Evolutionary conservation across 2,797 vertebrate genomes (phyloP), one percentile per base, ranked within the genome.

Genomic region (Crocidura indochinensis): DNA sequence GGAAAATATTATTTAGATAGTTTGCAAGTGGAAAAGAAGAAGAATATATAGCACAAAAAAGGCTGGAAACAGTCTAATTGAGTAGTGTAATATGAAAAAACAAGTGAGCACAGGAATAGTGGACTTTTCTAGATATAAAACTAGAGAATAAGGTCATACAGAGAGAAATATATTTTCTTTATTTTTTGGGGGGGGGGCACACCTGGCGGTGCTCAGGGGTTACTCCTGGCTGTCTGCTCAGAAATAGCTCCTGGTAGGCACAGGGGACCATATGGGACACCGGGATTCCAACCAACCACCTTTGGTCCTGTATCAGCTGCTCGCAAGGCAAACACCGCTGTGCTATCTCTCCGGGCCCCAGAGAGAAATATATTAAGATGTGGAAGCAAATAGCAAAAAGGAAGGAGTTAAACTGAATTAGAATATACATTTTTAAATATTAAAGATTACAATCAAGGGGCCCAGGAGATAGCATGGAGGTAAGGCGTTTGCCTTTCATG

Each of bases 51-150:
- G 24, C 51, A 53, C 9, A 53, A 20, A 64, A 3, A 67, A 84
- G 20, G 0, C 5, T 20, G 1, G 14, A 51, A 2, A 47, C 4
- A 9, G n/a, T 6, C 51, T 8, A 1, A 8, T 1, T 10, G 64
- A 76, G 27, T 20, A 3, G 6, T 74, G 11, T 51, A 17, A 15
- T 22, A 10, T 9, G 10, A n/a, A 4, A 3, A 11, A 10, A 38
- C 7, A 49, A 4, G 2, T 77, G 46, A 81, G 6, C 1, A 4
- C 10, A 15, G 27, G 1, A 44, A 6, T 15, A 1, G 44, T 76
- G 3, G 10, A 5, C 1, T 65, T 75, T 56, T 3, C 31, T 56
- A 56, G 17, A 1, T 47, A 29, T 79, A 17, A 72, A 26, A 8
- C 15, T 8, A 62, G 51, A 51, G 44, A 72, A 78, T 27, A 75